Base-by-base conservation (phyloP, 2,888 invertebrate species). In the Scaptodrosophila latifasciaeformis region DNA sequence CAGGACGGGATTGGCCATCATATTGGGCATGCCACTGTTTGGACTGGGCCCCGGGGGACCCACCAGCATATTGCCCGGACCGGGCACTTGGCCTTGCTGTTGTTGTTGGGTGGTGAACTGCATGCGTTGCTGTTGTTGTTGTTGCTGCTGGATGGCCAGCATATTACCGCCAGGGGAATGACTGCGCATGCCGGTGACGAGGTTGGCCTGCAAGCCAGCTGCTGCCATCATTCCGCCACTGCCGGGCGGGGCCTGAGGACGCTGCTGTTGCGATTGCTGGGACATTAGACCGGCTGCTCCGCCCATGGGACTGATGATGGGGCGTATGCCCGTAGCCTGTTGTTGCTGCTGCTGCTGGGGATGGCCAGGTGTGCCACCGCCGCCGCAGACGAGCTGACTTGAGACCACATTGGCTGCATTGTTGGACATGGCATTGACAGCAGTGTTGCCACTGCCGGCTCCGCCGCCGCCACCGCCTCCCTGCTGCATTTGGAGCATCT, bases 11-110 rank as follows among this genome's bases (percentile, higher is more conserved):
- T 90, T 90, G 65, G 88, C 88, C 53, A 90, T 88, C 82, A 88
- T 87, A 55, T 88, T 88, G 35, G 89, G 88, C 63, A 72, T 67
- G 24, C 65, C 65, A 67, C 91, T 90, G 49, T 92, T 93, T 4
- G 94, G 93, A 85, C 93, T 93, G 3, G 93, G 94, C 4, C 93
- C 93, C 0, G 93, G 92, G 31, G 92, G 90, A 1, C 92, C 92
- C 7, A 93, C 93, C 34, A 92, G 83, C 70, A 86, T 78, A 39
- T 72, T 84, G 19, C 80, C 75, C 9, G 71, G 67, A 0, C 66
- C 74, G 12, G 34, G 34, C 1, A 34, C 34, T 34, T 12, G n/a
- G n/a, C n/a, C 15, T 34, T 45, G 43, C 7, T 30, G 50, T 7
- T 45, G 52, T 64, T 84, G 85, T 49, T 85, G 86, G n/a, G n/a